These are phyloP conservation scores for Bellardia bayeri DNA, from an alignment of 2,888 invertebrate species.

Conservation along the genomic window DNA sequence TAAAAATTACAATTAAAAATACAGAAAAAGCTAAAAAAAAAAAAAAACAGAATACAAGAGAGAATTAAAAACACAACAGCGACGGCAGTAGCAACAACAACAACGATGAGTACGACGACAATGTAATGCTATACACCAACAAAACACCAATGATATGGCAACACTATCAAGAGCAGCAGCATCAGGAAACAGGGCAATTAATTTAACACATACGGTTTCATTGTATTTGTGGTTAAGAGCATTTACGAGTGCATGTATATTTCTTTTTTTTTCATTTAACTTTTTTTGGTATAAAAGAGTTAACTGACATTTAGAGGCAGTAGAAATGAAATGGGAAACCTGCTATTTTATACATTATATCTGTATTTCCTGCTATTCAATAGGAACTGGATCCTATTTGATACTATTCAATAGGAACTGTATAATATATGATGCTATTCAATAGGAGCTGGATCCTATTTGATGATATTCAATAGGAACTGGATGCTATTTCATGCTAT, in stretches of 20 bases:
- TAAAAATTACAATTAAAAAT: constrained; percentile 73
- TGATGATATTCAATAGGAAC: no score
- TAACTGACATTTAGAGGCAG: constrained; percentile 51
- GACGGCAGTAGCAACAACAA: constrained; percentile 44
- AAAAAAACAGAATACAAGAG: neutral
- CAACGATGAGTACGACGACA: neutral
- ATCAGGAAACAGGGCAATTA: constrained; percentile 78
- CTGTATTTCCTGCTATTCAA: no score
- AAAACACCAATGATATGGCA: constrained; percentile 65
- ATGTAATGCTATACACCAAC: constrained; percentile 53
- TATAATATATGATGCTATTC: no score
- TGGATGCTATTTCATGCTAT: no score
- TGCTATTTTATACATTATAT: no score
- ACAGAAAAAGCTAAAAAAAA: constrained; percentile 45
- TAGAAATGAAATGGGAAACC: constrained; percentile 28
- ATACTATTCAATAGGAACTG: no score
- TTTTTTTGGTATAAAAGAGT: constrained; percentile 14
- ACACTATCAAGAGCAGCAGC: constrained; percentile 56
- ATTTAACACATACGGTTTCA: constrained; percentile 79
- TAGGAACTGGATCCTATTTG: no score
- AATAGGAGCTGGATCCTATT: no score
- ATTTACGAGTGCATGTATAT: constrained; percentile 62
- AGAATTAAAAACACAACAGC: constrained; percentile 40
- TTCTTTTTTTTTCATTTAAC: constrained; percentile 48
- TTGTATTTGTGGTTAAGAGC: constrained; percentile 80